Conservation (phyloP, 2,113 vertebrate species). For the Cettia cetti region DNA sequence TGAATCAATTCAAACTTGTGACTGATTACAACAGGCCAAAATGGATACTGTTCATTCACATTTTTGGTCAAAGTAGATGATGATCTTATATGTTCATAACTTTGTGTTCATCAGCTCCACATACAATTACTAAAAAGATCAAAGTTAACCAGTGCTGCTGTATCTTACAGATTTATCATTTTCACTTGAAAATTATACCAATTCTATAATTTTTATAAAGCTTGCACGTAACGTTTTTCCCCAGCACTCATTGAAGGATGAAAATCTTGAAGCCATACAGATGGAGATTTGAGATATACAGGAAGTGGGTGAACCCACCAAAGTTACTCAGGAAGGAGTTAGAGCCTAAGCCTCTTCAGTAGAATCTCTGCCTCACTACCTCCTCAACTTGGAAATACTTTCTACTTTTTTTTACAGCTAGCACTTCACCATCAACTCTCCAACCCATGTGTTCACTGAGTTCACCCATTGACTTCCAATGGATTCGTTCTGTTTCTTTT, state of each 20-base stretch:
- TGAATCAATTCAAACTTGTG: background rate
- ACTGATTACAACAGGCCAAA: background rate
- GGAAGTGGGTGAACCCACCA: background rate
- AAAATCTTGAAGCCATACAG: background rate
- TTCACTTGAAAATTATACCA: background rate
- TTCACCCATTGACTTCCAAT: background rate
- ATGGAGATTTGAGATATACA: background rate
- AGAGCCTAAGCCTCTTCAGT: background rate
- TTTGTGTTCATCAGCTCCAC: background rate
- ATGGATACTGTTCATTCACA: background rate
- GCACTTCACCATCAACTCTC: background rate
- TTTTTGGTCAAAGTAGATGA: background rate
- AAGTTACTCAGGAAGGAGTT: background rate
- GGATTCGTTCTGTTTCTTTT: background rate
- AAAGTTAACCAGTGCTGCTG: background rate
- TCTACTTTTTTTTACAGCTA: background rate
- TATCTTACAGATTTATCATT: background rate
- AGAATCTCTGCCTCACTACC: background rate
- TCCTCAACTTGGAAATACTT: background rate
- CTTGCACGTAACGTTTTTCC: background rate
- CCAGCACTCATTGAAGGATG: background rate
- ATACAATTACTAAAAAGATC: background rate
- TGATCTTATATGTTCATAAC: fast-evolving
- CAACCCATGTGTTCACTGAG: fast-evolving
- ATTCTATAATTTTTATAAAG: background rate